These are phyloP conservation scores for Microdon myrmicae DNA, from an alignment of 2,888 invertebrate species.

Conservation along the genomic window DNA sequence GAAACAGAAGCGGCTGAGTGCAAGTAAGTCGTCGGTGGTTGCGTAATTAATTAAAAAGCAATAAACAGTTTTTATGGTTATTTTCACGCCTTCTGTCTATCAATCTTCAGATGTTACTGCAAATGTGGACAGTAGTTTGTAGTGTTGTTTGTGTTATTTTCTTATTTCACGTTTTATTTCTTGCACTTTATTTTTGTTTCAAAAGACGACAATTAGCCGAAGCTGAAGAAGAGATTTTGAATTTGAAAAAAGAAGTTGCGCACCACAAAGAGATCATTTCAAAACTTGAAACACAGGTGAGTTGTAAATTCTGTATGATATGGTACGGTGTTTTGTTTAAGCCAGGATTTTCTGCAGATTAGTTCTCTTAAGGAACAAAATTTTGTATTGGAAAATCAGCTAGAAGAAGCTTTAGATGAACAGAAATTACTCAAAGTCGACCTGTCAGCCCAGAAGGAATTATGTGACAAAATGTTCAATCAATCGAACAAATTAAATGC, in stretches of 20 bases:
- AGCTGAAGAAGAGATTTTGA: conserved; percentile 71
- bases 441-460: conserved; percentile 70
- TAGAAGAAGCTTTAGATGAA: conserved; percentile 71
- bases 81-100: conserved; percentile 16
- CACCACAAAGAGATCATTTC: conserved; percentile 69
- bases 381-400: conserved; percentile 74
- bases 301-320: background rate
- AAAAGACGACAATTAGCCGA: conserved; percentile 68
- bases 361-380: conserved; percentile 70
- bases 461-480: conserved; percentile 74
- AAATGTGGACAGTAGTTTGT: conserved; percentile 56
- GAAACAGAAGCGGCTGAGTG: conserved; percentile 81
- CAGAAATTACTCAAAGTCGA: conserved; percentile 73
- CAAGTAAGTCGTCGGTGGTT: conserved; percentile 67
- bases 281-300: conserved; percentile 71
- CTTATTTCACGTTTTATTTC: conserved; percentile 17
- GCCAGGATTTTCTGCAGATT: conserved; percentile 45
- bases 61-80: conserved; percentile 2
- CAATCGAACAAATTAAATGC: conserved; percentile 74
- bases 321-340: background rate
- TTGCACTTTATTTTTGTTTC: conserved; percentile 36
- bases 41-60: background rate
- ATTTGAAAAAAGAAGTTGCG: conserved; percentile 73
- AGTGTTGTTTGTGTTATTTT: conserved; percentile 67
- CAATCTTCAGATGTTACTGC: conserved; percentile 36